Evolutionary conservation across 2,888 invertebrate genomes (phyloP), one percentile per base, ranked within the genome.

Genomic region (Cordilura impudica): DNA sequence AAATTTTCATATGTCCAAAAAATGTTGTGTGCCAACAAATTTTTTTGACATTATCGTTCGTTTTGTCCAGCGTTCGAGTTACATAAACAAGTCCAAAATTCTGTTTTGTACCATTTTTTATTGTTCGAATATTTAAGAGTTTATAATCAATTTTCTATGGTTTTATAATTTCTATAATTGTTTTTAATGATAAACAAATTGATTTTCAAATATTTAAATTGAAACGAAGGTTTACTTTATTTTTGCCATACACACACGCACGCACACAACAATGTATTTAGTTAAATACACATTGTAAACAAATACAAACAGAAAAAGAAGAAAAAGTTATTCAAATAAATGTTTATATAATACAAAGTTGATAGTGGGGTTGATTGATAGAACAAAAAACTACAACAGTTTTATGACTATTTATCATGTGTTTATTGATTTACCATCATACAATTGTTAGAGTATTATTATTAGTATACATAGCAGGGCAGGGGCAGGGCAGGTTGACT

Each of bases 121-220:
- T n/a, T n/a, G n/a, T n/a, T n/a, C n/a, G n/a, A n/a, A n/a, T n/a
- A n/a, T n/a, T n/a, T n/a, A n/a, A n/a, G n/a, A n/a, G n/a, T n/a
- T n/a, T n/a, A n/a, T n/a, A n/a, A n/a, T n/a, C n/a, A n/a, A n/a
- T n/a, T 26, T 26, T 4, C 0, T 39, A 39, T 39, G 12, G 35
- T 61, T 61, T 61, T 47, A 18, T 47, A 29, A 29, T 29, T 47
- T 61, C 47, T 61, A 29, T 29, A 61, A 31, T 61, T 61, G 31
- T 47, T 61, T 53, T 61, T 47, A 61, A 61, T 61, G 47, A 61
- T 49, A 61, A 61, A 61, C 19, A 61, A 61, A 61, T 61, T 61
- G 61, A 61, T 61, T 61, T n/a, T 39, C n/a, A 39, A 39, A 39
- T 39, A 39, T 39, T 39, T 39, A 39, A n/a, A n/a, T 39, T 39